A percentile compares a stretch with the other conserved stretches of the same genome.
phyloP scores from a whole-genome alignment of 2,113 vertebrate species.

The Dasyprocta punctata region DNA sequence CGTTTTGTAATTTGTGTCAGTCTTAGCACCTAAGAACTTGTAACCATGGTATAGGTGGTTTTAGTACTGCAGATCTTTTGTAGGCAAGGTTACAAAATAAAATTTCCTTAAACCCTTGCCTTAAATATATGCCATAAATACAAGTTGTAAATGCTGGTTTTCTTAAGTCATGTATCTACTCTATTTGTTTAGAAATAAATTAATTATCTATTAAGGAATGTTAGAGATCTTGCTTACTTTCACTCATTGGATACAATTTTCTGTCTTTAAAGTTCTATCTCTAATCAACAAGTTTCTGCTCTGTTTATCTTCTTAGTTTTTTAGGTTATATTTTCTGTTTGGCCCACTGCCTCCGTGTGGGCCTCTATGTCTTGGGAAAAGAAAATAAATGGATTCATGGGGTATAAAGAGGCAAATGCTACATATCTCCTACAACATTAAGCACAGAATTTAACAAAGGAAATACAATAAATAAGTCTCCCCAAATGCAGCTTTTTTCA shows the following conservation, averaged over 20 bases:
- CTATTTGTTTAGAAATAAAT: neutral
- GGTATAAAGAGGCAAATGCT: neutral
- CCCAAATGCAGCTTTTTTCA: neutral
- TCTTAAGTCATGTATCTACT: neutral
- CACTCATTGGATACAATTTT: neutral
- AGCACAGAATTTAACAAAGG: neutral
- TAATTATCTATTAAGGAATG: neutral
- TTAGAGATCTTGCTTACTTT: neutral
- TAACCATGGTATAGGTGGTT: neutral
- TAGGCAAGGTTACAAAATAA: neutral
- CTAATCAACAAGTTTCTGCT: neutral
- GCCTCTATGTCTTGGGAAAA: neutral
- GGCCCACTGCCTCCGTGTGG: neutral
- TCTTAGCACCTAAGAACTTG: fast-evolving
- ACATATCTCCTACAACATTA: neutral
- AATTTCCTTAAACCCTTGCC: neutral
- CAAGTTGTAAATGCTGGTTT: neutral
- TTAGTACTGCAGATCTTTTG: neutral
- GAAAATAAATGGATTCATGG: neutral
- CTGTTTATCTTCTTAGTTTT: conserved; percentile 6
- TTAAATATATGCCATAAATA: neutral
- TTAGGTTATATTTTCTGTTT: neutral
- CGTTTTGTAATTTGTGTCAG: neutral
- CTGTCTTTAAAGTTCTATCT: neutral
- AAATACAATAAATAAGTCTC: neutral